These are phyloP conservation scores for Theropithecus gelada DNA, from an alignment of 2,113 vertebrate genomes.

Conservation along the genomic window DNA sequence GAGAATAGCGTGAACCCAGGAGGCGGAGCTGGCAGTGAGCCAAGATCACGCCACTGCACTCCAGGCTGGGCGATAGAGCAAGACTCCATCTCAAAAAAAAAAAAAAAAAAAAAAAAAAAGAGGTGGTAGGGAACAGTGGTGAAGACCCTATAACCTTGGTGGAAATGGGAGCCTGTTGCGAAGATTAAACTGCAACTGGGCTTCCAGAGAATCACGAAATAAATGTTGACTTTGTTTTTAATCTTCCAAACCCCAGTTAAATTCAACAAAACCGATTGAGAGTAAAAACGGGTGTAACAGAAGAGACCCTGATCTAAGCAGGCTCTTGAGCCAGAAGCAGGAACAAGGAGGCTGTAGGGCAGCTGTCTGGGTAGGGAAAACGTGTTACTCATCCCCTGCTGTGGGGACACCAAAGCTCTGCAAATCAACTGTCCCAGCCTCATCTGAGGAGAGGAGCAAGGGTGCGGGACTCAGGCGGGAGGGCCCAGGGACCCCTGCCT, in stretches of 20 bases:
- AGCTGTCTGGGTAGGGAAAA: neutral
- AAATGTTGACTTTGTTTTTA: conserved; percentile 11
- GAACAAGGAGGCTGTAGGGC: neutral
- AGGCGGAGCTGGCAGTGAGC: too few species aligned
- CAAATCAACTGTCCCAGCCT: neutral
- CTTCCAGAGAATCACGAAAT: neutral
- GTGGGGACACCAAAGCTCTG: neutral
- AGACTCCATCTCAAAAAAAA: too few species aligned
- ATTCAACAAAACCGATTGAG: neutral
- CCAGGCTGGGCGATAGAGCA: too few species aligned
- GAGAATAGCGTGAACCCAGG: too few species aligned
- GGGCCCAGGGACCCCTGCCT: neutral
- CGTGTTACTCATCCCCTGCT: neutral
- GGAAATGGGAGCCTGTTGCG: neutral
- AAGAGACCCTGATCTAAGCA: neutral
- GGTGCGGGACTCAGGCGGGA: neutral
- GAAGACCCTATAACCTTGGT: neutral
- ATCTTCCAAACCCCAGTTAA: conserved; percentile 3
- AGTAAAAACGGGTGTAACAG: neutral
- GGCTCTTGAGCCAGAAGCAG: neutral
- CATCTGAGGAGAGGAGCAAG: neutral
- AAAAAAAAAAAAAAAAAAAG: too few species aligned
- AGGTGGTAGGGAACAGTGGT: neutral
- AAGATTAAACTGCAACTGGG: neutral
- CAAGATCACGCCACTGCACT: too few species aligned